These are phyloP conservation scores for Vannuccia rotundouncinata DNA, from an alignment of 2,888 invertebrate species.

Conservation along the genomic window DNA sequence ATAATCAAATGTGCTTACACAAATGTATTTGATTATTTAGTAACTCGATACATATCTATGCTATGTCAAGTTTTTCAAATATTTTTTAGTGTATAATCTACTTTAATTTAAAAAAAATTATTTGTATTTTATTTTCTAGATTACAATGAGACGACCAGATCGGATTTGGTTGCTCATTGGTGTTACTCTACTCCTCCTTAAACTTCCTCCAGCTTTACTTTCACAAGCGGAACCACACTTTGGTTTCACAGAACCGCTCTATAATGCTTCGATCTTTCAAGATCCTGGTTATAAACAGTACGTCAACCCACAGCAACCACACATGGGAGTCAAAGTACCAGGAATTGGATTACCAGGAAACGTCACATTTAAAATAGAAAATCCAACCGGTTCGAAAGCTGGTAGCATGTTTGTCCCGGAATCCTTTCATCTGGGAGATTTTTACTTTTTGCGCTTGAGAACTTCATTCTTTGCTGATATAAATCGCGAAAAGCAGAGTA, in stretches of 20 bases:
- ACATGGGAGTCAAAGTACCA: slow-evolving; percentile 30
- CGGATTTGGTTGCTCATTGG: neutral
- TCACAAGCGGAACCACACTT: neutral
- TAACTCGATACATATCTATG: no score
- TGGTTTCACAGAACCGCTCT: slow-evolving; percentile 30
- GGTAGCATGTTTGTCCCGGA: slow-evolving; percentile 25
- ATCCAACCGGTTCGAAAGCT: neutral
- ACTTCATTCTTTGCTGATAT: slow-evolving; percentile 32
- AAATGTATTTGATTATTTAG: no score
- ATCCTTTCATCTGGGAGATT: slow-evolving; percentile 36
- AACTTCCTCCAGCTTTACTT: neutral
- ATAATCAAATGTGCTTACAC: no score
- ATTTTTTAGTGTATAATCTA: neutral
- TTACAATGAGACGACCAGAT: neutral
- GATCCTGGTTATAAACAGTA: neutral
- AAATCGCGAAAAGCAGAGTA: slow-evolving; percentile 23
- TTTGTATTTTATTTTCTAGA: neutral
- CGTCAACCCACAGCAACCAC: slow-evolving; percentile 19
- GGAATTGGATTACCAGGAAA: neutral
- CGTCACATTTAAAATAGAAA: neutral
- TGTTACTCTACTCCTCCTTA: neutral
- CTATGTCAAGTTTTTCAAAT: neutral
- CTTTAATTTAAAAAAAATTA: neutral
- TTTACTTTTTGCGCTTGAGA: slow-evolving; percentile 31
- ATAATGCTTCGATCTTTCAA: slow-evolving; percentile 34